A percentile compares a stretch with the other conserved stretches of the same genome.
These are phyloP conservation scores for Ectobius pallidus DNA, from an alignment of 2,888 invertebrate species.

Conservation along the genomic window DNA sequence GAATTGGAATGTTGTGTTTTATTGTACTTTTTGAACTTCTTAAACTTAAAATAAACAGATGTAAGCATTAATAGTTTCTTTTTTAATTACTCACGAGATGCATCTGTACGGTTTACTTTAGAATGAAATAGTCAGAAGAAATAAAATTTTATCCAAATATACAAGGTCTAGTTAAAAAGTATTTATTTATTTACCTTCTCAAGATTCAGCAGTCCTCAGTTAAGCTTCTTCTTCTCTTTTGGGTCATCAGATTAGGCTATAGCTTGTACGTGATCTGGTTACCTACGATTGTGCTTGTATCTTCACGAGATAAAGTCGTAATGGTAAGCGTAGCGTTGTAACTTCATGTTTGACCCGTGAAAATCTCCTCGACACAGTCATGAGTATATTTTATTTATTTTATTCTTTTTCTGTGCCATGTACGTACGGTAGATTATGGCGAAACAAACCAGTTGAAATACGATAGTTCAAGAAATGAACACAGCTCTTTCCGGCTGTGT, in stretches of 20 bases:
- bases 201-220: not conserved
- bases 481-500: not conserved
- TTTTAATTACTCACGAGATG: too few relatives aligned
- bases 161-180: too few relatives aligned
- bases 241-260: conserved; percentile 7
- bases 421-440: not conserved
- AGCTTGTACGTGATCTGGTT: not conserved
- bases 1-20: too few relatives aligned
- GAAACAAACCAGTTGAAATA: not conserved
- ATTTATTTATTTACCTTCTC: too few relatives aligned
- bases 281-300: not conserved
- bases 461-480: not conserved
- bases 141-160: too few relatives aligned
- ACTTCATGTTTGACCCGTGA: not conserved
- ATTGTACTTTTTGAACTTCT: too few relatives aligned
- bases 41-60: too few relatives aligned
- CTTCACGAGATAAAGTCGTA: conserved; percentile 3
- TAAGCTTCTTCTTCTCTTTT: not conserved
- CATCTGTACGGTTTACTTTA: too few relatives aligned
- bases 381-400: not conserved
- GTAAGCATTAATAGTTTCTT: too few relatives aligned
- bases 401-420: not conserved
- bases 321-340: not conserved
- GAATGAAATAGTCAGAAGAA: too few relatives aligned
- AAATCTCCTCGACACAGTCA: not conserved